Base-by-base conservation (phyloP, 2,113 vertebrate species). In the Chlorodrepanis virens region DNA sequence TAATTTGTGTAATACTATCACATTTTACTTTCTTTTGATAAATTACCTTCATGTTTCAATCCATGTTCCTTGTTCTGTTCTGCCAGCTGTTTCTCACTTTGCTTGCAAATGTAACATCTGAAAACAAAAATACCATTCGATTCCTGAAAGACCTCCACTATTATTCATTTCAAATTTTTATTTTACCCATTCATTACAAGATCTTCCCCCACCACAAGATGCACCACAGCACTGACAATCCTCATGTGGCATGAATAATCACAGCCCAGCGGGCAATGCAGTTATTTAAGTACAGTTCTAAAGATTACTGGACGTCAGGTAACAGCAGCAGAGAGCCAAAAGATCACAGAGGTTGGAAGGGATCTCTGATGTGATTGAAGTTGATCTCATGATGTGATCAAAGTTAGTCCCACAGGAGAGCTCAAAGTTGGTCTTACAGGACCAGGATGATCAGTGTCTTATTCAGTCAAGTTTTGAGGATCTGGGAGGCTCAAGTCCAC, bases 31-130 rank as follows among this genome's bases (percentile, higher is more conserved):
- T 54, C 54, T 52, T 67, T 23, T 56, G 4, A 56, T 27, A 71
- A 59, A 60, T 96, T 97, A 98, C 98, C 98, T 20, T 97, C 77
- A n/a, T 59, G 76, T 40, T 97, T 97, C 39, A 97, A 64, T 70
- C 97, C 97, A 9, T 56, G 44, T 20, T 83, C 91, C 80, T 91
- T 97, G 74, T 91, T 96, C 78, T 97, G 93, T 16, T 98, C 96
- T 69, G 96, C 91, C 90, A 98, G 96, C 68, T 96, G 96, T 53
- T 95, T 96, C 89, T 56, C 93, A 89, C 98, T 98, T 87, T 93
- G 89, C 89, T 97, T 97, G 96, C 98, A 98, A 45, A 98, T 88
- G 3, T 90, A 93, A 91, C 98, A 98, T 9, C 98, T 98, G 92
- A 23, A 95, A 96, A 94, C 24, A 87, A 60, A 72, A 79, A n/a